Conservation (phyloP, 2,888 invertebrate genomes). For the Saturnia japonica region DNA sequence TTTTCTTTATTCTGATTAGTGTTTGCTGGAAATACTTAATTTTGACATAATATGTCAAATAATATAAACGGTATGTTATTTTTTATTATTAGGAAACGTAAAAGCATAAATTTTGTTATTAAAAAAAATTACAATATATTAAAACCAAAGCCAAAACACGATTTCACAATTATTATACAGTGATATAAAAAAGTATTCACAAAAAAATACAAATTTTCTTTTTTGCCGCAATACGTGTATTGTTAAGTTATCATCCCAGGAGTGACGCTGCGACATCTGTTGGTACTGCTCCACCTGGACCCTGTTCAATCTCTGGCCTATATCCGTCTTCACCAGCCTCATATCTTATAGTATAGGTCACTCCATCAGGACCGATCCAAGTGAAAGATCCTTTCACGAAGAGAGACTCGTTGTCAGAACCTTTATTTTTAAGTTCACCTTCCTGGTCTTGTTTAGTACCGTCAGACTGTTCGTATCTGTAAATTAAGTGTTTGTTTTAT, state of each 20-base stretch:
- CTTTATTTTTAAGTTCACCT: constrained; percentile 72
- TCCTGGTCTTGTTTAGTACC: constrained; percentile 84
- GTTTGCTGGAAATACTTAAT: background rate
- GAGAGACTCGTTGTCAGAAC: constrained; percentile 41
- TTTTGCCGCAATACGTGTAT: background rate
- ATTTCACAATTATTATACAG: background rate
- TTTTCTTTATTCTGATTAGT: background rate
- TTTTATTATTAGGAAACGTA: background rate
- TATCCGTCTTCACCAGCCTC: constrained; percentile 46
- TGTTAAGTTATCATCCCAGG: background rate
- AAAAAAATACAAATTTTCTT: background rate
- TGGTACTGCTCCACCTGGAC: constrained; percentile 11
- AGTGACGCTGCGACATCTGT: background rate
- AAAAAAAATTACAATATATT: background rate
- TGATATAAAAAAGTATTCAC: background rate
- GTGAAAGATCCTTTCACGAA: constrained; percentile 45
- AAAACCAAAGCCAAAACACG: background rate
- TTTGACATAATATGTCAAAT: background rate
- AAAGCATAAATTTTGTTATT: background rate
- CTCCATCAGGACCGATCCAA: constrained; percentile 45
- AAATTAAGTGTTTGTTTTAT: background rate
- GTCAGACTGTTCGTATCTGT: constrained; percentile 84
- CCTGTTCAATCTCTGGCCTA: constrained; percentile 20
- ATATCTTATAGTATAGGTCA: constrained; percentile 34
- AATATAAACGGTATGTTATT: background rate